These are phyloP conservation scores for Syritta pipiens DNA, from an alignment of 2,888 invertebrate genomes.

Conservation along the genomic window DNA sequence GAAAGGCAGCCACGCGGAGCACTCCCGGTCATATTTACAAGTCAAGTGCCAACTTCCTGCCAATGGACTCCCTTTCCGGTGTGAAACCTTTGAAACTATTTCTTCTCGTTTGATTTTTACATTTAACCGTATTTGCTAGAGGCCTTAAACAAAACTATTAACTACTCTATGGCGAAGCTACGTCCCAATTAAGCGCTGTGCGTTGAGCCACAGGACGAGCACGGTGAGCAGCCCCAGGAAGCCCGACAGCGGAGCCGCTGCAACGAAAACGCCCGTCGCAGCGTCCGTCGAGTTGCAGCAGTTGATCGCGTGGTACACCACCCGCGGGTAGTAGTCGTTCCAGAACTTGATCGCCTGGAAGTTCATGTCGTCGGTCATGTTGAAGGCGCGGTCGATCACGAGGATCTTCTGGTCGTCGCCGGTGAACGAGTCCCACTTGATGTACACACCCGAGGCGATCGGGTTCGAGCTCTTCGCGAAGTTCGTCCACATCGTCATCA, in stretches of 20 bases:
- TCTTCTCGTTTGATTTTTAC: slow-evolving; percentile 46
- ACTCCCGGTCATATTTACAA: slow-evolving; percentile 53
- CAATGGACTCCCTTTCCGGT: slow-evolving; percentile 28
- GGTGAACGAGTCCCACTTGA: slow-evolving; percentile 87
- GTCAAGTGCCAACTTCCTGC: slow-evolving; percentile 21
- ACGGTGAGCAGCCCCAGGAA: neutral
- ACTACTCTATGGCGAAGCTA: slow-evolving; percentile 53
- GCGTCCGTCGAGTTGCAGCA: slow-evolving; percentile 84
- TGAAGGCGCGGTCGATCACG: slow-evolving; percentile 88
- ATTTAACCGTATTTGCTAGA: slow-evolving; percentile 37
- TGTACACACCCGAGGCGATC: slow-evolving; percentile 85
- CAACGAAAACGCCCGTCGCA: slow-evolving; percentile 25
- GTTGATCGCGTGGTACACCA: slow-evolving; percentile 85
- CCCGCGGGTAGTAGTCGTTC: slow-evolving; percentile 90
- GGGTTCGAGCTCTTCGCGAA: slow-evolving; percentile 88
- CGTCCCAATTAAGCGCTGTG: slow-evolving; percentile 6
- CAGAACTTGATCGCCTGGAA: slow-evolving; percentile 90
- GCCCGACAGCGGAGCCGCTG: neutral
- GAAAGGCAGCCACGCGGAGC: slow-evolving; percentile 29
- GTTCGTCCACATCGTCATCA: slow-evolving; percentile 90
- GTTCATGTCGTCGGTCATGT: slow-evolving; percentile 87
- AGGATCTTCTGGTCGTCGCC: slow-evolving; percentile 85
- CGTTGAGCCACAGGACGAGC: slow-evolving; percentile 11
- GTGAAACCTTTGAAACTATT: slow-evolving; percentile 66
- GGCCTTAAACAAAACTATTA: slow-evolving; percentile 24